Conservation (phyloP, 2,888 invertebrate species). For the Cepaea hortensis region DNA sequence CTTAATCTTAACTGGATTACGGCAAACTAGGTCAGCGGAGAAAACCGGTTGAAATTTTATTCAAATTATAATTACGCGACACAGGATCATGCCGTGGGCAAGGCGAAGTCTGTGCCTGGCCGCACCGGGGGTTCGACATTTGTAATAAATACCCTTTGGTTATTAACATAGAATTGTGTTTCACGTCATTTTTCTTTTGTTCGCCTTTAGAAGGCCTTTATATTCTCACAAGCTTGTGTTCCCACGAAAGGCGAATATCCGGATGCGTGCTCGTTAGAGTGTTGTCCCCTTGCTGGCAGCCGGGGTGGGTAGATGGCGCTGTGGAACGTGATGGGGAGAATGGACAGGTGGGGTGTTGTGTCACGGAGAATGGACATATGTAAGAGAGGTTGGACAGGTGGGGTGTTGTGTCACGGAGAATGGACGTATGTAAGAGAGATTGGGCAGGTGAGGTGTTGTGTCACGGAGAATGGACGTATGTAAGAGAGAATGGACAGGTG, state of each 20-base stretch:
- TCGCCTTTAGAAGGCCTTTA: not conserved
- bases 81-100: not conserved
- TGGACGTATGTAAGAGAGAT: too few species aligned
- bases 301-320: too few species aligned
- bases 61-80: constrained; percentile 21
- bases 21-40: not conserved
- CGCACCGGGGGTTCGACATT: not conserved
- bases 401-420: too few species aligned
- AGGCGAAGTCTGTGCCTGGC: not conserved
- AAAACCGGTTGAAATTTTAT: constrained; percentile 3
- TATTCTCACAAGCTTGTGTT: not conserved
- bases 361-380: too few species aligned
- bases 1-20: constrained; percentile 9
- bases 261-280: too few species aligned
- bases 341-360: too few species aligned
- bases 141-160: not conserved
- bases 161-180: constrained; percentile 14
- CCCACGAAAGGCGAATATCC: not conserved
- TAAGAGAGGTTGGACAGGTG: too few species aligned
- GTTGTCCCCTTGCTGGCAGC: too few species aligned
- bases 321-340: too few species aligned
- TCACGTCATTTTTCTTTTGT: not conserved
- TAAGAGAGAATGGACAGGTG: too few species aligned
- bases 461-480: too few species aligned
- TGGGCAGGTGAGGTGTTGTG: too few species aligned